Conservation (phyloP, 2,888 invertebrate species). For the Eulithis testata region DNA sequence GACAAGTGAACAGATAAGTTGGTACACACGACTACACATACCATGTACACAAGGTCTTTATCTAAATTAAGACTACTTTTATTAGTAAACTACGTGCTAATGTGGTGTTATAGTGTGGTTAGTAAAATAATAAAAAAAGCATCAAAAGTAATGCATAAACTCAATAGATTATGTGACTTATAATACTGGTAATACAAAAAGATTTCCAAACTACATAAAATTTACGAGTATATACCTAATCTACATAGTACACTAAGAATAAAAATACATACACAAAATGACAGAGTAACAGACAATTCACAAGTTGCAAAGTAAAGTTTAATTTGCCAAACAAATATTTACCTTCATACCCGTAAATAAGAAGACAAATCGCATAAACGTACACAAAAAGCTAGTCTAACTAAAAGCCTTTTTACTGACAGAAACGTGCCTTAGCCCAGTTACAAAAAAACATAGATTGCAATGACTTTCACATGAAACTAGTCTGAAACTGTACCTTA, state of each 20-base stretch:
- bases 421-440: constrained; percentile 4
- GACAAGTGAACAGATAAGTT: no score
- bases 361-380: constrained; percentile 14
- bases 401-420: neutral
- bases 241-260: neutral
- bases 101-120: constrained; percentile 21
- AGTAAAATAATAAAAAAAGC: constrained; percentile 14
- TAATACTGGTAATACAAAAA: no score
- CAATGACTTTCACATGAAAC: constrained; percentile 22
- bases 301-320: neutral
- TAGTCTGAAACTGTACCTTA: constrained; percentile 10
- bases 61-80: neutral
- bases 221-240: neutral
- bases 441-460: constrained; percentile 13
- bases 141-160: constrained; percentile 4
- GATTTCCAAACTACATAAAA: no score
- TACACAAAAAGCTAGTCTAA: constrained; percentile 10
- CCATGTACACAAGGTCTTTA: neutral
- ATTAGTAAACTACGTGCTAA: constrained; percentile 10
- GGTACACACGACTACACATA: no score
- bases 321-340: constrained; percentile 1
- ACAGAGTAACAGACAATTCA: constrained; percentile 1
- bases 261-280: neutral
- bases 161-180: no score
- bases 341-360: neutral